These are phyloP conservation scores for Brachyptera risi DNA, from an alignment of 2,888 invertebrate species.

Conservation along the genomic window DNA sequence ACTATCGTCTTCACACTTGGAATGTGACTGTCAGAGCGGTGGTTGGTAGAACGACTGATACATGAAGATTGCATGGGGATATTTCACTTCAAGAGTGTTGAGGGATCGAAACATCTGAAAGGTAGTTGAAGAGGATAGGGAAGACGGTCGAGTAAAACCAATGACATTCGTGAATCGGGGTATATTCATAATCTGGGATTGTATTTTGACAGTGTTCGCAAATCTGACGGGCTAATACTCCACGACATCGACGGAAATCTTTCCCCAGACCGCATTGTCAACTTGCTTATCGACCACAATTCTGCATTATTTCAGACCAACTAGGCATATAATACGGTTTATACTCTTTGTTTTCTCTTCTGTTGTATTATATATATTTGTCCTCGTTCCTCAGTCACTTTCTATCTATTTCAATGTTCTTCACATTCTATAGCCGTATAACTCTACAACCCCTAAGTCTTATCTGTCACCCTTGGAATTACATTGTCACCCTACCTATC, in stretches of 20 bases:
- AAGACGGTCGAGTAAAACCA: no score
- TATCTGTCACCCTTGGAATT: conserved; percentile 12
- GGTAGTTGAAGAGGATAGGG: no score
- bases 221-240: conserved; percentile 6
- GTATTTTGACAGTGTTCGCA: conserved; percentile 13
- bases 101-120: no score
- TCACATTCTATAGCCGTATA: background rate
- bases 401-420: conserved; percentile 3
- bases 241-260: background rate
- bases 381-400: conserved; percentile 10
- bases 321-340: no score
- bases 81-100: no score
- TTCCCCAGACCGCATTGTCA: conserved; percentile 17
- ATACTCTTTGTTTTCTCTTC: conserved; percentile 9
- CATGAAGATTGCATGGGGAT: no score
- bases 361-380: conserved; percentile 7
- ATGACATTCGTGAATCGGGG: no score
- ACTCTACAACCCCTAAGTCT: conserved; percentile 11
- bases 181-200: background rate
- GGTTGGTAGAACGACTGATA: no score
- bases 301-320: conserved; percentile 3
- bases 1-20: no score
- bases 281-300: conserved; percentile 11
- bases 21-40: no score
- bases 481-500: conserved; percentile 14